phyloP scores from a whole-genome alignment of 2,113 vertebrate species.

The Hymenochirus boettgeri region DNA sequence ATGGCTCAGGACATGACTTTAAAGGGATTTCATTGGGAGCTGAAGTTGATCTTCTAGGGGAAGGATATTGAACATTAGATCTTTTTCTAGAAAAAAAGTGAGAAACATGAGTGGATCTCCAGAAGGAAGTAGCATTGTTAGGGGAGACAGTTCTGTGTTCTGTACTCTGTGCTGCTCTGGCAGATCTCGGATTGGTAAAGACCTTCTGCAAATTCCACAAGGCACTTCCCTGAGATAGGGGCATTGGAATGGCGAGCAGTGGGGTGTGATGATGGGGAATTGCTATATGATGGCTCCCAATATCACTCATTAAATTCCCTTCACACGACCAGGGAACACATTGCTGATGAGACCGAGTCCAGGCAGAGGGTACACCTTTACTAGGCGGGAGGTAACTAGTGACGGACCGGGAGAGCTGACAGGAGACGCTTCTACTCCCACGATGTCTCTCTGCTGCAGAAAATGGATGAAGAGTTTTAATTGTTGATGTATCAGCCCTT shows the following conservation, averaged over 20 bases:
- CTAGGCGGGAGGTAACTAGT: too few relatives aligned
- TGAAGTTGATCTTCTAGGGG: conserved; percentile 3
- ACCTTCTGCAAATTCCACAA: conserved; percentile 31
- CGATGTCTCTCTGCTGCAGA: too few relatives aligned
- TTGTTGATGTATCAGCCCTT: too few relatives aligned
- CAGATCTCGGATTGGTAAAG: conserved; percentile 24
- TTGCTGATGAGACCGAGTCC: too few relatives aligned
- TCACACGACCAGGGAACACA: too few relatives aligned
- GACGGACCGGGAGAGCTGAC: too few relatives aligned
- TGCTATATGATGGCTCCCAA: too few relatives aligned
- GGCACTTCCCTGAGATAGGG: conserved; percentile 33
- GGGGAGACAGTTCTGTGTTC: conserved; percentile 8
- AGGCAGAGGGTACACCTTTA: too few relatives aligned
- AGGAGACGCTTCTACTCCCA: too few relatives aligned
- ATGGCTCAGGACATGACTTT: background rate
- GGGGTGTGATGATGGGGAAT: too few relatives aligned
- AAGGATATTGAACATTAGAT: background rate
- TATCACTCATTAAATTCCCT: too few relatives aligned
- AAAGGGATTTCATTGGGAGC: background rate
- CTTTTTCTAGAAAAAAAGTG: conserved; percentile 5
- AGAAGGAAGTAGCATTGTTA: conserved; percentile 5
- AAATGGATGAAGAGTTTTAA: too few relatives aligned
- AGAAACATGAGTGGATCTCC: conserved; percentile 12
- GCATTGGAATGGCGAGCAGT: conserved; percentile 6
- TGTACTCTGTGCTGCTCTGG: conserved; percentile 18